A percentile compares a stretch with the other conserved stretches of the same genome.
These are phyloP conservation scores for Euspilapteryx auroguttella DNA, from an alignment of 2,888 invertebrate species.

Conservation along the genomic window DNA sequence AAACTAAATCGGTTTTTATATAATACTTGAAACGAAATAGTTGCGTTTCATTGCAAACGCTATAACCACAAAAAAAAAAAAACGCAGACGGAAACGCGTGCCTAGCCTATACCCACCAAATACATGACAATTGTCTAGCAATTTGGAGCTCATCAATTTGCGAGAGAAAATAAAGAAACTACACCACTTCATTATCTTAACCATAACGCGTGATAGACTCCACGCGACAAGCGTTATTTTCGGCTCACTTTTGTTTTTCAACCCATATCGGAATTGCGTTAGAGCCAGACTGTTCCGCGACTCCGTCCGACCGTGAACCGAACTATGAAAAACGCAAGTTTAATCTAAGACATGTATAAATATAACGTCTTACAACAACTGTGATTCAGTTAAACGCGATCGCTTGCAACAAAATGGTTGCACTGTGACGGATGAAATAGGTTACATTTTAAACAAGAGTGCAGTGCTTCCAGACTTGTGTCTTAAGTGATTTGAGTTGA, in stretches of 20 bases:
- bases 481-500: too few species aligned
- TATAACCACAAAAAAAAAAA: too few species aligned
- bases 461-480: too few species aligned
- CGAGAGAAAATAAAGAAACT: too few species aligned
- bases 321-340: conserved; percentile 49
- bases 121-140: too few species aligned
- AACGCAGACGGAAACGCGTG: too few species aligned
- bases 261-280: conserved; percentile 36
- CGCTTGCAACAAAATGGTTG: conserved; percentile 52
- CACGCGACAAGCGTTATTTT: conserved; percentile 24
- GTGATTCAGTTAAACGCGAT: conserved; percentile 55
- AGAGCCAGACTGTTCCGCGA: conserved; percentile 22
- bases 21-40: too few species aligned
- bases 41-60: too few species aligned
- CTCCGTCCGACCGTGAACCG: conserved; percentile 39
- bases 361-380: conserved; percentile 38
- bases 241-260: conserved; percentile 26
- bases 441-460: too few species aligned
- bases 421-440: conserved; percentile 23
- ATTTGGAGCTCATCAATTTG: too few species aligned
- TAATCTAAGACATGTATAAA: conserved; percentile 51
- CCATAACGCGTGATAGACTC: conserved; percentile 25
- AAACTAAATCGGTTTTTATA: too few species aligned
- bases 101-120: too few species aligned
- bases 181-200: conserved; percentile 32